A percentile compares a stretch with the other conserved stretches of the same genome.
Conservation (phyloP, 2,888 invertebrate genomes). For the Hyposoter dolosus region DNA sequence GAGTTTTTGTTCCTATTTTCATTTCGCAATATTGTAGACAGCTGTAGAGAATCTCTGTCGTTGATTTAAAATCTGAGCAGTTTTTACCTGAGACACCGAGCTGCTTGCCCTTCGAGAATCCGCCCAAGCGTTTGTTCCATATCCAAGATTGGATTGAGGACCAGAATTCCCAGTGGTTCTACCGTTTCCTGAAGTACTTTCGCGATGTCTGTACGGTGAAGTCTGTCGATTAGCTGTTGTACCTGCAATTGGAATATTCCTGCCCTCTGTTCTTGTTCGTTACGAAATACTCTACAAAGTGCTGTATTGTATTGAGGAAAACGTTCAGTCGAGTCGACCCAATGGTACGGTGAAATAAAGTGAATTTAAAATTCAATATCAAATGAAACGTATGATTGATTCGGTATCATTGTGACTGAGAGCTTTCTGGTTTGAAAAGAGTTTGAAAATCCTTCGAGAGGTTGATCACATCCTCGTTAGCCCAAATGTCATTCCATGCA, state of each 20-base stretch:
- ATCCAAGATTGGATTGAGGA: constrained; percentile 85
- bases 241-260: constrained; percentile 70
- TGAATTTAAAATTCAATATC: no score
- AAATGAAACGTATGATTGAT: neutral
- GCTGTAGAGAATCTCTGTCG: neutral
- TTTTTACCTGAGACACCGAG: constrained; percentile 89
- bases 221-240: constrained; percentile 85
- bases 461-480: constrained; percentile 10
- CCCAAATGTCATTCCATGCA: neutral
- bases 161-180: constrained; percentile 85
- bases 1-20: constrained; percentile 1
- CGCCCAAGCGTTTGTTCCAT: constrained; percentile 85
- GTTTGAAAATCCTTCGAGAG: constrained; percentile 1
- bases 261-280: neutral
- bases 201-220: constrained; percentile 88
- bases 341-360: no score
- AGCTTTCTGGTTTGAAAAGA: neutral
- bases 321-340: no score
- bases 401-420: neutral
- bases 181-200: constrained; percentile 83
- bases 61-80: neutral
- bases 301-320: no score
- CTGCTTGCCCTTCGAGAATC: constrained; percentile 90
- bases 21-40: neutral
- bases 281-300: neutral